Percentiles rank a stretch among this genome's conserved stretches.
Conservation (phyloP, 2,113 vertebrate species). For the Helogale parvula region DNA sequence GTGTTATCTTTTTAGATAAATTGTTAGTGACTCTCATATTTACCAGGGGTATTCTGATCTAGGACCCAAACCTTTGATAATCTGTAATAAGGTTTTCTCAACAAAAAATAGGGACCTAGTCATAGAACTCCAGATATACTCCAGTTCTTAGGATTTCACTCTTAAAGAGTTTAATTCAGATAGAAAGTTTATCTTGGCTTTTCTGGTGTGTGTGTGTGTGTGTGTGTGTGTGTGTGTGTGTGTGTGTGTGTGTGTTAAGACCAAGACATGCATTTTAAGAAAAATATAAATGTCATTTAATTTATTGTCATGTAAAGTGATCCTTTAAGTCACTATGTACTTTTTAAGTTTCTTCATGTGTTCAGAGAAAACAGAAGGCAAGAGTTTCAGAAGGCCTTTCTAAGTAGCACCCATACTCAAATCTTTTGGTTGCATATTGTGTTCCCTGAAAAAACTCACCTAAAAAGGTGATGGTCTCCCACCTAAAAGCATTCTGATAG, state of each 20-base stretch:
- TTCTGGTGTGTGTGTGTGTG: background rate
- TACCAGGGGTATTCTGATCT: constrained; percentile 6
- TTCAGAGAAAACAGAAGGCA: background rate
- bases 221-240: background rate
- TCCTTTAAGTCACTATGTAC: background rate
- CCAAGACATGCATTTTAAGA: background rate
- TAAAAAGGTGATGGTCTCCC: background rate
- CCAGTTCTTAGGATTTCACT: background rate
- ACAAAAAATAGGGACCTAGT: background rate
- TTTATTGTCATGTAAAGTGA: background rate
- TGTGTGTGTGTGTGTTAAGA: background rate
- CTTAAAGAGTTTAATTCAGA: background rate
- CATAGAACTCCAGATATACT: background rate
- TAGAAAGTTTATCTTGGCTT: background rate
- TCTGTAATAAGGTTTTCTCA: background rate
- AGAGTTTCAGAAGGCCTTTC: background rate
- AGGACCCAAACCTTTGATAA: background rate
- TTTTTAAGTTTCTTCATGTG: background rate
- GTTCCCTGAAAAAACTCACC: background rate
- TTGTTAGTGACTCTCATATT: background rate
- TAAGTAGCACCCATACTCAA: background rate
- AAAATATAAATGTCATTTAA: constrained; percentile 1
- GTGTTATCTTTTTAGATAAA: background rate
- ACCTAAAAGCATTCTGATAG: background rate
- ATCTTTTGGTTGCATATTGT: background rate